phyloP scores from a whole-genome alignment of 2,797 vertebrate species.

The Rhyacichthys aspro region DNA sequence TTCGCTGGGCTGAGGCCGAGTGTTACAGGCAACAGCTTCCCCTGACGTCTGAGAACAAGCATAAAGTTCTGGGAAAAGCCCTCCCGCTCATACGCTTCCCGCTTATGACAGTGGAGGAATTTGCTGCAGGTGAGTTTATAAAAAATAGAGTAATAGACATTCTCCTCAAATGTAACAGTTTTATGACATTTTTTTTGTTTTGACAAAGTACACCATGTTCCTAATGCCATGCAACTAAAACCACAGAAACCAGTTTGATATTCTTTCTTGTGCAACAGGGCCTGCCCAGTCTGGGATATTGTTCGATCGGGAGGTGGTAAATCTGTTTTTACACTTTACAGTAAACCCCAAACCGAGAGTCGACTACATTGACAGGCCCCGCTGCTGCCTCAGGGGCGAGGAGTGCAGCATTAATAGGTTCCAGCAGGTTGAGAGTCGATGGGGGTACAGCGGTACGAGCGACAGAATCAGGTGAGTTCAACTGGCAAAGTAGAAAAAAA shows the following conservation, averaged over 20 bases:
- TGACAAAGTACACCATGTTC: constrained; percentile 41
- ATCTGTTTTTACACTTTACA: constrained; percentile 98
- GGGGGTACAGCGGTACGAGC: constrained; percentile 98
- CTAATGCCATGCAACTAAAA: constrained; percentile 57
- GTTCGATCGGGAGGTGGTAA: constrained; percentile 94
- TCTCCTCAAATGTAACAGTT: background rate
- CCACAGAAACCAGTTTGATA: constrained; percentile 74
- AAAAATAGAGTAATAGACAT: constrained; percentile 3
- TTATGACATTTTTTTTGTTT: background rate
- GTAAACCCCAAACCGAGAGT: constrained; percentile 98
- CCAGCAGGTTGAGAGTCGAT: constrained; percentile 98
- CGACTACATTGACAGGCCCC: constrained; percentile 95
- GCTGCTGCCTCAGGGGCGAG: constrained; percentile 96
- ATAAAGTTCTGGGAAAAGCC: constrained; percentile 91
- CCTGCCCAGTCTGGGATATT: constrained; percentile 94
- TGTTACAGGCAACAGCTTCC: constrained; percentile 94
- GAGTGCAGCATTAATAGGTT: constrained; percentile 98
- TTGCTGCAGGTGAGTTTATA: constrained; percentile 88
- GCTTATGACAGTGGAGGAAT: constrained; percentile 98
- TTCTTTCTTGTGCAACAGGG: constrained; percentile 85
- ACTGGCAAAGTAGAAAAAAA: background rate
- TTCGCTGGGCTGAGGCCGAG: constrained; percentile 96
- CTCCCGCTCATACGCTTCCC: constrained; percentile 96
- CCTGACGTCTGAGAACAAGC: constrained; percentile 91
- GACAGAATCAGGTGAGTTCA: constrained; percentile 92